Evolutionary conservation across 2,888 invertebrate genomes (phyloP).

Genomic region (Heterodera filipjevi): DNA sequence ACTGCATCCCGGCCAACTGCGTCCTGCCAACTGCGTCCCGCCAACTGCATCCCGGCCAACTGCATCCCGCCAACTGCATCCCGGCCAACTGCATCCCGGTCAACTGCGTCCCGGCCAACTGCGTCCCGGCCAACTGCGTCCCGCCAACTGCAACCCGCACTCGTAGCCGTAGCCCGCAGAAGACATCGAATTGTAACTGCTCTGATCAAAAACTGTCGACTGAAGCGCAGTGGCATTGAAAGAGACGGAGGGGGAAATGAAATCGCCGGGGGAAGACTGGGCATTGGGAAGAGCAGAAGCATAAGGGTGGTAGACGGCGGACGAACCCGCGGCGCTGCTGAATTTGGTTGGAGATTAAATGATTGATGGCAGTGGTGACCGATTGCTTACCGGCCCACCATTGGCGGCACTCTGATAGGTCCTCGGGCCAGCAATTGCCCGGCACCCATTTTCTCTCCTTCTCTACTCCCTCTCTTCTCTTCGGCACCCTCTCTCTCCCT

Average conservation of each 20-base stretch:
- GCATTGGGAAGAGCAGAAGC: slow-evolving; percentile 4
- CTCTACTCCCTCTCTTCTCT: background rate
- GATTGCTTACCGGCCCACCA: slow-evolving; percentile 19
- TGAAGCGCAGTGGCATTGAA: slow-evolving; percentile 41
- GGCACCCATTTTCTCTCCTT: slow-evolving; percentile 39
- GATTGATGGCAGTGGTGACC: background rate
- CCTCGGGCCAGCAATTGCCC: slow-evolving; percentile 58
- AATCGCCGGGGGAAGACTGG: background rate
- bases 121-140: no score
- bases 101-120: no score
- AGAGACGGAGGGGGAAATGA: background rate
- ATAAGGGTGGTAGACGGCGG: slow-evolving; percentile 32
- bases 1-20: no score
- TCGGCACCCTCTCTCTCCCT: no score
- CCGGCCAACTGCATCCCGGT: no score
- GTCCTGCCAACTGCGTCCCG: no score
- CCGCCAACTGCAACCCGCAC: slow-evolving; percentile 55
- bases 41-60: no score
- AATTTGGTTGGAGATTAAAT: background rate
- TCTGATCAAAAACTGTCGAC: slow-evolving; percentile 44
- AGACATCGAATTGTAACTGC: slow-evolving; percentile 37
- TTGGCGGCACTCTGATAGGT: slow-evolving; percentile 51
- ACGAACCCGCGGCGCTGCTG: background rate
- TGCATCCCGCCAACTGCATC: no score
- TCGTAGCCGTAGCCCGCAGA: slow-evolving; percentile 53